Base-by-base conservation (phyloP, 2,888 invertebrate genomes). In the Chrysotoxum bicinctum region DNA sequence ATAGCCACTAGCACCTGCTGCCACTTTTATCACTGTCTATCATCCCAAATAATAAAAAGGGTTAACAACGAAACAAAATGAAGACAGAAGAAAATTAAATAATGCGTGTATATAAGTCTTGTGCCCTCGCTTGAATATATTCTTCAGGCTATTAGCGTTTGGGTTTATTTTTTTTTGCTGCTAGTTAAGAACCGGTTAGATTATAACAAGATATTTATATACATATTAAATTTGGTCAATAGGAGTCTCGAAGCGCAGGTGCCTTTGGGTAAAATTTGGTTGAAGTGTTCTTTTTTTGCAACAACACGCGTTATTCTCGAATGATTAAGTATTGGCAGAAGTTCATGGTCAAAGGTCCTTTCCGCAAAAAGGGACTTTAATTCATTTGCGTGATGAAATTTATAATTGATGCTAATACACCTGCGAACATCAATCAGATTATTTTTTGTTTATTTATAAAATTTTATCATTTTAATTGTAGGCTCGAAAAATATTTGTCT, bases 1-100 rank as follows among this genome's bases (percentile, higher is more conserved):
- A 75, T 62, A 54, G 43, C 48, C 16, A 52, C 56, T 37, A 66
- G 66, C 80, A 81, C 76, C 62, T 62, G 62, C 81, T 81, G 76
- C 69, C 56, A 54, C 30, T 43, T 50, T 35, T 56, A 52, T 60
- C 58, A 60, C 35, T 76, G 81, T 77, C 81, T 72, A 81, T 72
- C 70, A 66, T 23, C 26, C 19, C 64, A 8, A 56, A 19, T 12
- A 32, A 32, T 6, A 35, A 68, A 72, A 82, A 77, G 81, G 77
- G 81, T 82, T 82, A 73, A 73, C 79, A 62, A 0, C 40, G 23
- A 37, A 30, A 62, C 26, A 30, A 62, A 62, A 16, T 30, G 3
- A 62, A 21, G 9, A 43, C 23, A 45, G 12, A 21, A 43, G 16
- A 62, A 45, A 62, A 62, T 21, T 30, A 45, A 43, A 62, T 45